Conservation (phyloP, 2,113 vertebrate genomes). For the Paralichthys olivaceus region DNA sequence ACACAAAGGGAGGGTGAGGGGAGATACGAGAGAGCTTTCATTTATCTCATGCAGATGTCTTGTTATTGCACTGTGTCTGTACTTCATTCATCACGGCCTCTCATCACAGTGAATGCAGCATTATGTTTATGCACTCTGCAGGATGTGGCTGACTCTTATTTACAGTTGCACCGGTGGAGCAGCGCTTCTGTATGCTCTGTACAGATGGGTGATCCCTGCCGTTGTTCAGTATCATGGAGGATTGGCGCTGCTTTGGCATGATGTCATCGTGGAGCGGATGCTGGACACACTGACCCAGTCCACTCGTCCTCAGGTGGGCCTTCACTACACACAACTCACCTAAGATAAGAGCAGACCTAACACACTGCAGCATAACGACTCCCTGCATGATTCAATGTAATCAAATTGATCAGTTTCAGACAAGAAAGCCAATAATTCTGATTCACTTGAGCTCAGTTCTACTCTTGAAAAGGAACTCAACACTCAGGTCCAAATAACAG, state of each 20-base stretch:
- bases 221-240: constrained; percentile 70
- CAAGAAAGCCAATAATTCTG: too few relatives aligned
- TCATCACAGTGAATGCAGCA: neutral
- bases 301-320: constrained; percentile 78
- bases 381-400: neutral
- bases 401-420: neutral
- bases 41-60: constrained; percentile 47
- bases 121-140: constrained; percentile 25
- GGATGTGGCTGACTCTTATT: constrained; percentile 72
- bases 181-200: constrained; percentile 68
- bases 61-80: neutral
- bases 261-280: constrained; percentile 66
- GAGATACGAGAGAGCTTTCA: constrained; percentile 40
- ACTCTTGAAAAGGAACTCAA: too few relatives aligned
- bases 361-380: neutral
- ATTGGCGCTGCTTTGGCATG: constrained; percentile 78
- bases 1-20: constrained; percentile 61
- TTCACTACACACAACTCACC: neutral
- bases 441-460: too few relatives aligned
- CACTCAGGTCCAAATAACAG: too few relatives aligned
- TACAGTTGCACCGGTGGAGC: constrained; percentile 66
- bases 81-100: constrained; percentile 17
- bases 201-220: constrained; percentile 73
- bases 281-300: constrained; percentile 74
- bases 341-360: neutral